Percentiles rank a stretch among this genome's conserved stretches.
phyloP scores from a whole-genome alignment of 1,140 invertebrate genomes.

The Nephila pilipes region DNA sequence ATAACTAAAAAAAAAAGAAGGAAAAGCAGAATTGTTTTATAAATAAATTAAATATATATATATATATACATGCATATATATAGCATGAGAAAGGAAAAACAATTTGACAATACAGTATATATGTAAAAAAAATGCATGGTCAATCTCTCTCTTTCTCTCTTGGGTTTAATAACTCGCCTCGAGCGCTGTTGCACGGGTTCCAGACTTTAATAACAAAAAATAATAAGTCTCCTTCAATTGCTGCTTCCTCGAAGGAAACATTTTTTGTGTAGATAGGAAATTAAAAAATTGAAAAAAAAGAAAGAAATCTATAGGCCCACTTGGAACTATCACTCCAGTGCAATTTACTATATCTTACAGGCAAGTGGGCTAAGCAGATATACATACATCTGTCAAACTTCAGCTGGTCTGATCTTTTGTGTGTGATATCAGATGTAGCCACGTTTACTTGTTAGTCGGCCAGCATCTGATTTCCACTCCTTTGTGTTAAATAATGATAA shows the following conservation, averaged over 20 bases:
- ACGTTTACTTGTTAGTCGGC: conserved; percentile 43
- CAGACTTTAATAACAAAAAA: conserved; percentile 19
- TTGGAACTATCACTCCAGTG: conserved; percentile 29
- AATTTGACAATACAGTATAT: conserved; percentile 26
- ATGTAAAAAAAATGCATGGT: conserved; percentile 55
- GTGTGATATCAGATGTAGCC: conserved; percentile 66
- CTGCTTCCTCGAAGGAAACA: conserved; percentile 68
- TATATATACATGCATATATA: conserved; percentile 48
- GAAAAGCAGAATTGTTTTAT: conserved; percentile 56
- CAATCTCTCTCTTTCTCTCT: conserved; percentile 37
- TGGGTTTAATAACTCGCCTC: conserved; percentile 31
- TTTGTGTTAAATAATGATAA: conserved; percentile 11
- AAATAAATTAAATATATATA: conserved; percentile 57
- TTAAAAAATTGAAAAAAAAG: not conserved
- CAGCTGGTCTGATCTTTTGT: conserved; percentile 72
- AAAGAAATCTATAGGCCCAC: conserved; percentile 42
- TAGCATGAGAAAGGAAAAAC: conserved; percentile 69
- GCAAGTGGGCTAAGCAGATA: conserved; percentile 12
- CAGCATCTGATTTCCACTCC: conserved; percentile 65
- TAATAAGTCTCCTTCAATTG: conserved; percentile 38
- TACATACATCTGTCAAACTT: conserved; percentile 59
- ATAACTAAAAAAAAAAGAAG: conserved; percentile 2
- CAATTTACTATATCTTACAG: not conserved
- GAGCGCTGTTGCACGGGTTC: conserved; percentile 63
- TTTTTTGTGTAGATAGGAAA: conserved; percentile 69